Conservation (phyloP, 1,140 invertebrate species). For the Habropoda laboriosa region DNA sequence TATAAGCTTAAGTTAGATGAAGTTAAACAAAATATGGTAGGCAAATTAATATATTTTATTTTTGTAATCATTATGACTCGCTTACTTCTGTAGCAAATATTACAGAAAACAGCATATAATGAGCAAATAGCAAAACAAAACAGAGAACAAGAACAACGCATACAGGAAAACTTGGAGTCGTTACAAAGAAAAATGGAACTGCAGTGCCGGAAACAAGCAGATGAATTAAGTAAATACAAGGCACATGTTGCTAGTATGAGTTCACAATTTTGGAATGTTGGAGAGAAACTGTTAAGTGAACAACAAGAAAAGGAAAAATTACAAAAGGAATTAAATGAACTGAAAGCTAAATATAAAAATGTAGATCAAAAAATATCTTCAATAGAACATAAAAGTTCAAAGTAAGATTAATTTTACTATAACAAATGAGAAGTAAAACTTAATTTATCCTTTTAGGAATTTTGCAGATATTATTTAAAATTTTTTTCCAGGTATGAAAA, state of each 20-base stretch:
- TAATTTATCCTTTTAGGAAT: background rate
- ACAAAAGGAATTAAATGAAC: conserved; percentile 62
- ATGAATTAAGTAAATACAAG: conserved; percentile 83
- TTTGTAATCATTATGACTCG: conserved; percentile 29
- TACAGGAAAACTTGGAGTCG: conserved; percentile 79
- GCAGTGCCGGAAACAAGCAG: conserved; percentile 81
- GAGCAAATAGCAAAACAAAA: conserved; percentile 80
- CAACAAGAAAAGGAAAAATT: conserved; percentile 82
- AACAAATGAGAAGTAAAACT: background rate
- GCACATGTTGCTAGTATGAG: conserved; percentile 82
- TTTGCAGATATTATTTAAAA: conserved; percentile 24
- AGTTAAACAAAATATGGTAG: conserved; percentile 79
- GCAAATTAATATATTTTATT: conserved; percentile 49
- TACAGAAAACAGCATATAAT: conserved; percentile 76
- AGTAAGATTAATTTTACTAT: conserved; percentile 31
- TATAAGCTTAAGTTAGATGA: conserved; percentile 78
- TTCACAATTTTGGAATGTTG: conserved; percentile 83
- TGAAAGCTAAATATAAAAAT: conserved; percentile 55
- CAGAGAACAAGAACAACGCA: conserved; percentile 81
- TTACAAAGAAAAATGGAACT: conserved; percentile 76
- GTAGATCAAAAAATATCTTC: conserved; percentile 5
- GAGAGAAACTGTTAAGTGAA: conserved; percentile 83
- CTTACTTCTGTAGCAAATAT: conserved; percentile 46
- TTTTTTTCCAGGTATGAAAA: conserved; percentile 42
- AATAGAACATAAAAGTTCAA: conserved; percentile 37